Conservation (phyloP, 2,113 vertebrate genomes). For the Ceyx melanurus region DNA sequence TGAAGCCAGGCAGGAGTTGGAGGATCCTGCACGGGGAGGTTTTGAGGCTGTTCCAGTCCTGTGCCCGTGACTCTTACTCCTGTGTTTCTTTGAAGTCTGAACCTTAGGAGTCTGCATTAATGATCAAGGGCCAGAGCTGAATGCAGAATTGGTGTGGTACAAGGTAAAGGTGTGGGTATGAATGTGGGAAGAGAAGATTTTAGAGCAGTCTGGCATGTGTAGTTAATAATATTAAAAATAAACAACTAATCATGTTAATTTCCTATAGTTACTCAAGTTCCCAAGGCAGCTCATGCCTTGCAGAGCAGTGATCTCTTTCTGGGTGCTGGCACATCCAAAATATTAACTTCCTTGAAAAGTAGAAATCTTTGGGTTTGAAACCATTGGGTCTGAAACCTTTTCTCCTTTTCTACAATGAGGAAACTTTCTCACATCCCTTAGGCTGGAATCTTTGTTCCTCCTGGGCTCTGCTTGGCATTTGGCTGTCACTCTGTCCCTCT, state of each 20-base stretch:
- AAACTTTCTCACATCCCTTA: background rate
- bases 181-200: slow-evolving; percentile 35
- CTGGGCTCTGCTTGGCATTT: background rate
- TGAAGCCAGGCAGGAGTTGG: background rate
- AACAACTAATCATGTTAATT: background rate
- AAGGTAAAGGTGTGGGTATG: slow-evolving; percentile 39
- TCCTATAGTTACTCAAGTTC: background rate
- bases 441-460: background rate
- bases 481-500: background rate
- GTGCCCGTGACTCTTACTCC: slow-evolving; percentile 31
- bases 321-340: background rate
- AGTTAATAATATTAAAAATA: slow-evolving; percentile 35
- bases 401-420: background rate
- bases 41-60: slow-evolving; percentile 14
- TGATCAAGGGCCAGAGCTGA: slow-evolving; percentile 57
- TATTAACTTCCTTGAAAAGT: background rate
- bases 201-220: background rate
- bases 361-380: background rate
- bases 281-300: background rate
- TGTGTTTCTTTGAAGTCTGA: slow-evolving; percentile 61
- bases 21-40: slow-evolving; percentile 6
- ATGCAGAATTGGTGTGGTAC: background rate
- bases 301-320: background rate
- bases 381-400: background rate
- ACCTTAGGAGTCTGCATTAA: slow-evolving; percentile 61